phyloP scores from a whole-genome alignment of 2,888 invertebrate species.

The Platynereis dumerilii region DNA sequence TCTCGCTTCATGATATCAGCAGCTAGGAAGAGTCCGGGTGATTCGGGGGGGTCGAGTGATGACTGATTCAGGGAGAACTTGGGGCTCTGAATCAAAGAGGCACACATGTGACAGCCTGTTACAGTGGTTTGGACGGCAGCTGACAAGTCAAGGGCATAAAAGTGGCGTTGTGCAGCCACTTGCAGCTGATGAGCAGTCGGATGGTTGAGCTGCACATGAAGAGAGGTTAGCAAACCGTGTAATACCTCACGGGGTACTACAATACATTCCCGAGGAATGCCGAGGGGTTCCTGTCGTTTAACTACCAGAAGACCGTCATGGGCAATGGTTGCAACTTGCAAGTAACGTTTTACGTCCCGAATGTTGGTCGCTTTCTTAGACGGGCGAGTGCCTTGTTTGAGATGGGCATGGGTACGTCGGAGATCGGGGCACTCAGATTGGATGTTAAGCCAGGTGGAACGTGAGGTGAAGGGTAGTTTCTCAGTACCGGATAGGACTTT shows the following conservation, averaged over 20 bases:
- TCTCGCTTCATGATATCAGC: too few relatives aligned
- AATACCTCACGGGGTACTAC: conserved; percentile 37
- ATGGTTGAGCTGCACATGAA: conserved; percentile 39
- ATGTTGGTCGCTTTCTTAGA: conserved; percentile 38
- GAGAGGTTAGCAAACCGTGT: conserved; percentile 36
- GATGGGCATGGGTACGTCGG: conserved; percentile 36
- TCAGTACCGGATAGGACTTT: background rate
- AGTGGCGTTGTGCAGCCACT: conserved; percentile 32
- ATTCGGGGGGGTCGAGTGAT: too few relatives aligned
- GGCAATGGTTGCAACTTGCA: conserved; percentile 30
- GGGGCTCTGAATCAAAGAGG: too few relatives aligned
- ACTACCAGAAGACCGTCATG: conserved; percentile 33
- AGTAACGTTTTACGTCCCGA: conserved; percentile 34
- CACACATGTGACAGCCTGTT: too few relatives aligned
- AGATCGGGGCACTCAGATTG: conserved; percentile 41
- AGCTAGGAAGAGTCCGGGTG: too few relatives aligned
- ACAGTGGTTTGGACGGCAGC: too few relatives aligned
- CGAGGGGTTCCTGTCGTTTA: too few relatives aligned
- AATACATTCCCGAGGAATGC: too few relatives aligned
- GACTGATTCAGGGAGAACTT: too few relatives aligned
- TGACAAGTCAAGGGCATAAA: conserved; percentile 40
- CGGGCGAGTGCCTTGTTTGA: conserved; percentile 41
- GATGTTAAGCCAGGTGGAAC: conserved; percentile 33
- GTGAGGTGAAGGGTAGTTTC: conserved; percentile 31
- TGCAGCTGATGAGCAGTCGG: conserved; percentile 39